These are phyloP conservation scores for Nomada fabriciana DNA, from an alignment of 2,888 invertebrate species.

Conservation along the genomic window DNA sequence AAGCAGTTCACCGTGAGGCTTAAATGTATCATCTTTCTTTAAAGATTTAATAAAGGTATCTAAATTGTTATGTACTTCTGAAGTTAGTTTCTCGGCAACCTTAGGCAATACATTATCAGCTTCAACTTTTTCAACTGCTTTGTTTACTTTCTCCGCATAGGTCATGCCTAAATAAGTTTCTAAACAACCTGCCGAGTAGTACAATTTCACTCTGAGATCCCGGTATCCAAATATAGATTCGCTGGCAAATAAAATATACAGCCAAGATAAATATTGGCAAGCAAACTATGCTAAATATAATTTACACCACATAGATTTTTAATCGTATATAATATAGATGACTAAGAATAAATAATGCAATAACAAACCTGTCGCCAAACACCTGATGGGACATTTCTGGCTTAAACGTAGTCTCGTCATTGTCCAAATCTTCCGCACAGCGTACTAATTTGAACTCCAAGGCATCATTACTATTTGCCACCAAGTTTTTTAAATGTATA, in stretches of 20 bases:
- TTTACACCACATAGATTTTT: not conserved
- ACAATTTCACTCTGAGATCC: constrained; percentile 91
- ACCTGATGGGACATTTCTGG: constrained; percentile 97
- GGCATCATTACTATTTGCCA: constrained; percentile 84
- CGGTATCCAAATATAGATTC: constrained; percentile 98
- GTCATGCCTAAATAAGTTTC: constrained; percentile 92
- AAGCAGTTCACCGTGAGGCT: constrained; percentile 90
- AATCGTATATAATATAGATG: not conserved
- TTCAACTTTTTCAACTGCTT: constrained; percentile 87
- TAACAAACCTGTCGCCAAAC: constrained; percentile 90
- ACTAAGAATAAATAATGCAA: constrained; percentile 12
- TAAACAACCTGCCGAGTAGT: constrained; percentile 92
- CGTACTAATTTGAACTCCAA: constrained; percentile 87
- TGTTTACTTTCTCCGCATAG: constrained; percentile 89
- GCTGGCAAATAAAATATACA: constrained; percentile 82
- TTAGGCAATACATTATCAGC: constrained; percentile 91
- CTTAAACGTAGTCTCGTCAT: constrained; percentile 88
- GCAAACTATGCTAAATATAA: not conserved
- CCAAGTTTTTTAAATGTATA: constrained; percentile 81
- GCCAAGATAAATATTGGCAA: constrained; percentile 39
- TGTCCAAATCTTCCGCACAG: constrained; percentile 87
- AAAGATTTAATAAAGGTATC: constrained; percentile 90
- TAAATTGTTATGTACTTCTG: constrained; percentile 89
- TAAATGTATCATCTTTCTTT: constrained; percentile 90
- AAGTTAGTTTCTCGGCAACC: constrained; percentile 89